Evolutionary conservation across 2,797 vertebrate genomes (phyloP).

Genomic region (Phylloscopus collybita): DNA sequence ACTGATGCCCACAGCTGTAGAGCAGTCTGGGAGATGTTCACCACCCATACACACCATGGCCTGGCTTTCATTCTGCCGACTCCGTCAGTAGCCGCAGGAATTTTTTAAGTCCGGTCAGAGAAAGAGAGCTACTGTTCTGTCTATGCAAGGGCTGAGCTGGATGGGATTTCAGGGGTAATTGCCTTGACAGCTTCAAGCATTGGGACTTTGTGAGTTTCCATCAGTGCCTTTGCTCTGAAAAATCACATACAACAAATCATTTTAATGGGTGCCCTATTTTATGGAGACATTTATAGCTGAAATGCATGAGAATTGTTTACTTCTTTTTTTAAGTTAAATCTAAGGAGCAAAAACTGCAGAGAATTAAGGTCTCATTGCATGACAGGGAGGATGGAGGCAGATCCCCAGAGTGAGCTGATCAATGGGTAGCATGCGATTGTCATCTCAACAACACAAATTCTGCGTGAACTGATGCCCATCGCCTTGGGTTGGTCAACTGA

Average conservation of each 20-base stretch:
- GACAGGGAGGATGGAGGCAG: not conserved
- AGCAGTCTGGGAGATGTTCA: conserved; percentile 28
- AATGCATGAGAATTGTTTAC: conserved; percentile 35
- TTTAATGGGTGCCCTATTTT: conserved; percentile 65
- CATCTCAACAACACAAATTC: not conserved
- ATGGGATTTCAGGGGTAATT: conserved; percentile 46
- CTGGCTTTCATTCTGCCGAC: conserved; percentile 51
- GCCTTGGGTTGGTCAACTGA: not conserved
- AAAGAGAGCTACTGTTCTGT: conserved; percentile 63
- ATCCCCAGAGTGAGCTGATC: not conserved
- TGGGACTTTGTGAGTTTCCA: conserved; percentile 55
- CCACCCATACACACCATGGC: conserved; percentile 26
- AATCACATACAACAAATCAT: conserved; percentile 66
- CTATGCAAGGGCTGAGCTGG: conserved; percentile 22
- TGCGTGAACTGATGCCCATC: fast-evolving
- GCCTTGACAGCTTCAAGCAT: conserved; percentile 56
- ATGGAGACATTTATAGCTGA: conserved; percentile 45
- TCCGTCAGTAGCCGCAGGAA: conserved; percentile 47
- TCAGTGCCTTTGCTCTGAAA: conserved; percentile 28
- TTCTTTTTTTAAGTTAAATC: not conserved
- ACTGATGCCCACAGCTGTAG: conserved; percentile 4
- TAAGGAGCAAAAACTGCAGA: conserved; percentile 3
- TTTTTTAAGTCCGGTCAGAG: conserved; percentile 31
- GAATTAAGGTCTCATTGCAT: conserved; percentile 19
- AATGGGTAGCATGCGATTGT: fast-evolving